These are phyloP conservation scores for Lasioglossum figueresi DNA, from an alignment of 2,888 invertebrate species.

Conservation along the genomic window DNA sequence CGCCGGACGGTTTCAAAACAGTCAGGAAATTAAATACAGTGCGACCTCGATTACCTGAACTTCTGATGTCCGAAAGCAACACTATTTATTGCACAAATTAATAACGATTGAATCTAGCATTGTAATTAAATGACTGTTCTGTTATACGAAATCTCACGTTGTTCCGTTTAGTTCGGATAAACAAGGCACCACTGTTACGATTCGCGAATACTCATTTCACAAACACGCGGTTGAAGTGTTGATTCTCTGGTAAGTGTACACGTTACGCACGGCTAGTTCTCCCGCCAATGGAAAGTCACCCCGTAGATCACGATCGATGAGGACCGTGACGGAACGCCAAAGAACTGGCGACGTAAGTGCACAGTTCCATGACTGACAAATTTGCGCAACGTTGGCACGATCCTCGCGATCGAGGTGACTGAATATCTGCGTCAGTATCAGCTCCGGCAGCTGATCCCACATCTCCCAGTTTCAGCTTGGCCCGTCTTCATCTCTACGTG, in stretches of 20 bases:
- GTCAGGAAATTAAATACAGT: no score
- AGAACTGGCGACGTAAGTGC: constrained; percentile 78
- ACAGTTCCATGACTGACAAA: constrained; percentile 79
- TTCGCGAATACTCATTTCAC: no score
- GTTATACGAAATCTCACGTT: no score
- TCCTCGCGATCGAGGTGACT: constrained; percentile 77
- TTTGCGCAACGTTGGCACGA: constrained; percentile 75
- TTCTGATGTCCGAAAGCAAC: no score
- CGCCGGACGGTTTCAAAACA: no score
- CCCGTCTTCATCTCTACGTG: constrained; percentile 74
- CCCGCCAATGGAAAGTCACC: constrained; percentile 75
- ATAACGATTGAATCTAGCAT: no score
- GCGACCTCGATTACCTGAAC: no score
- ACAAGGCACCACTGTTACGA: no score
- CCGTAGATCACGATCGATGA: constrained; percentile 79
- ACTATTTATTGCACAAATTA: no score
- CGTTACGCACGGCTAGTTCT: constrained; percentile 75
- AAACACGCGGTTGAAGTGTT: no score
- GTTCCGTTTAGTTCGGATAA: no score
- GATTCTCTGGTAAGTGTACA: neutral
- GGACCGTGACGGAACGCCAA: constrained; percentile 80
- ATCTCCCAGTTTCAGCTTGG: constrained; percentile 76
- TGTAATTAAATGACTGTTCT: no score
- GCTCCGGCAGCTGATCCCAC: constrained; percentile 83
- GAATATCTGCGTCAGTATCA: constrained; percentile 82